Evolutionary conservation across 1,140 invertebrate genomes (phyloP).

Genomic region (Cotesia vestalis): DNA sequence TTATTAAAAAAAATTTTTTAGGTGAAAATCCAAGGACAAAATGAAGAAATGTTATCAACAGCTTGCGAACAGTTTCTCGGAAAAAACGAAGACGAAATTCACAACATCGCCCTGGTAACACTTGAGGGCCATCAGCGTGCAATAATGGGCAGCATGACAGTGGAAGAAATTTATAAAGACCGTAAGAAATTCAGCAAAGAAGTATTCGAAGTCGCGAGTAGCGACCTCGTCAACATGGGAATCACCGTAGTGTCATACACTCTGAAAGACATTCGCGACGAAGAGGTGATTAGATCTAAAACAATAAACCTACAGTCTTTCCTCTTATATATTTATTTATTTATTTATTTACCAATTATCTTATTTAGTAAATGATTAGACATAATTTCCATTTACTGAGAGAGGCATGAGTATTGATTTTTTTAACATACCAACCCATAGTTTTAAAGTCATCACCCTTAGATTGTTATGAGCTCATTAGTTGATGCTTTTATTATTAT

Average conservation of each 20-base stretch:
- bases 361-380: constrained; percentile 12
- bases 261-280: constrained; percentile 96
- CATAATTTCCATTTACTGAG: background rate
- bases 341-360: background rate
- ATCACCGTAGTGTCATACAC: constrained; percentile 98
- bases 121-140: constrained; percentile 97
- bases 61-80: constrained; percentile 98
- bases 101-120: constrained; percentile 93
- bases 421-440: background rate
- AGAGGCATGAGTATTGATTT: constrained; percentile 9
- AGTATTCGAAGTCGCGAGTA: constrained; percentile 93
- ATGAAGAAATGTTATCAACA: constrained; percentile 94
- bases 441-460: background rate
- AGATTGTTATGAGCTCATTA: background rate
- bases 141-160: constrained; percentile 99
- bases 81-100: constrained; percentile 89
- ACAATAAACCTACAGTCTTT: background rate
- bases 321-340: too few relatives aligned
- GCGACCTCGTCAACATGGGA: constrained; percentile 97
- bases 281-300: constrained; percentile 78
- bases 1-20: constrained; percentile 53
- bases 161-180: constrained; percentile 99
- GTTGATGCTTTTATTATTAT: background rate
- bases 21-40: constrained; percentile 98
- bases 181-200: constrained; percentile 98